Evolutionary conservation across 2,888 invertebrate genomes (phyloP).

Genomic region (Drosophila siamana): DNA sequence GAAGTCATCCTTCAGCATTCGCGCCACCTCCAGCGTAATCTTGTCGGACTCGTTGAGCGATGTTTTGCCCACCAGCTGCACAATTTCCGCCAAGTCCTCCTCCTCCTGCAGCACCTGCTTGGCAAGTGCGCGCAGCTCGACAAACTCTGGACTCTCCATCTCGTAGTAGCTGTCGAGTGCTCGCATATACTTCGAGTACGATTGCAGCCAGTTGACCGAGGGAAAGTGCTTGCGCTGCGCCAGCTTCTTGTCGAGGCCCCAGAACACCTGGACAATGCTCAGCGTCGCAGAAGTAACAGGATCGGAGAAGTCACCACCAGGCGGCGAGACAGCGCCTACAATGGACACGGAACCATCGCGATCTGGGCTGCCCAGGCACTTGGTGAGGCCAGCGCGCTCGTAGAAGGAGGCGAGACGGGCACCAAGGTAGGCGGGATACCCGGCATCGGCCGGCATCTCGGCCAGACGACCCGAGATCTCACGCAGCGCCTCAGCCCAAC

Average conservation of each 20-base stretch:
- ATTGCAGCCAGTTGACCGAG: slow-evolving; percentile 99
- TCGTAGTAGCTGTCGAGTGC: slow-evolving; percentile 99
- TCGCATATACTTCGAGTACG: slow-evolving; percentile 99
- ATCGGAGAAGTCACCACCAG: slow-evolving; percentile 99
- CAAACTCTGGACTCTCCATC: slow-evolving; percentile 98
- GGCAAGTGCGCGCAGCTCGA: slow-evolving; percentile 96
- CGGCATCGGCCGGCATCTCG: slow-evolving; percentile 99
- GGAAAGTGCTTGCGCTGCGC: slow-evolving; percentile 99
- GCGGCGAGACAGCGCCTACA: slow-evolving; percentile 99
- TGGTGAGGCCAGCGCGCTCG: slow-evolving; percentile 98
- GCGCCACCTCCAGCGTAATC: slow-evolving; percentile 99
- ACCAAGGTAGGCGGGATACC: slow-evolving; percentile 99
- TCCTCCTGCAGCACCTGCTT: slow-evolving; percentile 99
- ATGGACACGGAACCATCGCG: slow-evolving; percentile 99
- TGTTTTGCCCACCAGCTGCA: slow-evolving; percentile 99
- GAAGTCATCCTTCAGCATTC: slow-evolving; percentile 99
- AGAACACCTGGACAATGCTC: slow-evolving; percentile 99
- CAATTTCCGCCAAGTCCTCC: slow-evolving; percentile 99
- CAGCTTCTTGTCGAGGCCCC: slow-evolving; percentile 99
- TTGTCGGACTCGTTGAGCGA: slow-evolving; percentile 99
- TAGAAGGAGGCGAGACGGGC: slow-evolving; percentile 99
- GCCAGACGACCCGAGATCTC: slow-evolving; percentile 99
- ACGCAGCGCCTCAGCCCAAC: slow-evolving; percentile 99
- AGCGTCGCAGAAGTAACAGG: slow-evolving; percentile 99
- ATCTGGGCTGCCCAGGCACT: slow-evolving; percentile 98